A percentile compares a stretch with the other conserved stretches of the same genome.
Evolutionary conservation across 2,888 invertebrate species (phyloP).

Genomic region (Pardosa pseudoannulata): DNA sequence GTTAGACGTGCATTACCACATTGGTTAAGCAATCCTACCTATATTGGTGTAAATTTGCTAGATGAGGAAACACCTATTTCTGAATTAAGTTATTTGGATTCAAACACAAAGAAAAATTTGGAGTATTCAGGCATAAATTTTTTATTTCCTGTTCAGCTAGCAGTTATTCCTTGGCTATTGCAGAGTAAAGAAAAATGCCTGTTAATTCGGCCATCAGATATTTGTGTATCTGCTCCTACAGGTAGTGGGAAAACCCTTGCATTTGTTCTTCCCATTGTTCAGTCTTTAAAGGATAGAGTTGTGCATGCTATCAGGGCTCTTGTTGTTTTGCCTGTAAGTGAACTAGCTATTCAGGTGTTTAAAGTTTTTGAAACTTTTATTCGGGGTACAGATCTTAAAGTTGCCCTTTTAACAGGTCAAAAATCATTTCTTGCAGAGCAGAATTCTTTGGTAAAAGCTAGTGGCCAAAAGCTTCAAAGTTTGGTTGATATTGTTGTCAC

Average conservation of each 20-base stretch:
- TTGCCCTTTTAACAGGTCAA: slow-evolving; percentile 84
- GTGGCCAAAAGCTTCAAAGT: slow-evolving; percentile 81
- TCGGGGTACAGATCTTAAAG: slow-evolving; percentile 81
- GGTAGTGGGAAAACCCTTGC: slow-evolving; percentile 98
- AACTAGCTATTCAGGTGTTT: slow-evolving; percentile 92
- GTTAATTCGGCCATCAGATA: slow-evolving; percentile 85
- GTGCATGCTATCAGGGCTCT: slow-evolving; percentile 87
- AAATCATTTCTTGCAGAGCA: slow-evolving; percentile 79
- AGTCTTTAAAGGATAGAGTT: slow-evolving; percentile 83
- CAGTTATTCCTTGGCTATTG: slow-evolving; percentile 73
- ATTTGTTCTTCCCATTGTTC: slow-evolving; percentile 93
- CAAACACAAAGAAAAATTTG: slow-evolving; percentile 55
- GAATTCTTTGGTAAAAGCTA: slow-evolving; percentile 77
- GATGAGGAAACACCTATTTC: slow-evolving; percentile 80
- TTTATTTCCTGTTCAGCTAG: slow-evolving; percentile 74
- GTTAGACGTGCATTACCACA: slow-evolving; percentile 87
- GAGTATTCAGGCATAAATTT: slow-evolving; percentile 50
- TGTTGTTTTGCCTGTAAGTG: slow-evolving; percentile 94
- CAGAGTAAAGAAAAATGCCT: slow-evolving; percentile 26
- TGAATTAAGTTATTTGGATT: slow-evolving; percentile 82
- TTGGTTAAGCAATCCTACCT: slow-evolving; percentile 89
- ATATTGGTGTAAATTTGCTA: slow-evolving; percentile 86
- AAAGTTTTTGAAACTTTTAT: slow-evolving; percentile 84
- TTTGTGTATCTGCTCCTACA: slow-evolving; percentile 97
- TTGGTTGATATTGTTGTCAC: slow-evolving; percentile 80